A percentile compares a stretch with the other conserved stretches of the same genome.
Evolutionary conservation across 2,113 vertebrate genomes (phyloP).

Genomic region (Camelus bactrianus): DNA sequence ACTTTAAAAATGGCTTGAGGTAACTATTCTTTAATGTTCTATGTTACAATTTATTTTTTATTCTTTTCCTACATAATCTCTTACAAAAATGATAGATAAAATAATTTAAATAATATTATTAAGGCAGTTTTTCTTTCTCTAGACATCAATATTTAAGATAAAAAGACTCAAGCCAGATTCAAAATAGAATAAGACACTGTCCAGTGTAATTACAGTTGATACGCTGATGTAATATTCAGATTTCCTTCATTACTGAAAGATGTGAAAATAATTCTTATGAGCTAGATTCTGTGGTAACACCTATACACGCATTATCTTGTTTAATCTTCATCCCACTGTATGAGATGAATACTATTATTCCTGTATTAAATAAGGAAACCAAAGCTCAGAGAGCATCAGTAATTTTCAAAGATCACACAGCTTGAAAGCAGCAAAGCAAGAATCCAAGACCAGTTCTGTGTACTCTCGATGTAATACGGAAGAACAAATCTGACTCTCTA

Average conservation of each 20-base stretch:
- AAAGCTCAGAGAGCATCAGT: not conserved
- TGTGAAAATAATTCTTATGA: conserved; percentile 25
- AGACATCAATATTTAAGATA: not conserved
- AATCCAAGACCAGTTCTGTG: not conserved
- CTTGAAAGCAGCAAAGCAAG: not conserved
- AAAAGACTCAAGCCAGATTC: not conserved
- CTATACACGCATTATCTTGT: not conserved
- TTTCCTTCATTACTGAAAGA: not conserved
- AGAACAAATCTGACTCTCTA: too few relatives aligned
- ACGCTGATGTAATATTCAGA: not conserved
- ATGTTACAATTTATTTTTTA: not conserved
- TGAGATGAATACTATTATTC: not conserved
- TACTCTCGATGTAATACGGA: too few relatives aligned
- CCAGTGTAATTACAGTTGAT: not conserved
- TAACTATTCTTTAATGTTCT: not conserved
- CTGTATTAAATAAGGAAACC: not conserved
- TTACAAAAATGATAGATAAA: not conserved
- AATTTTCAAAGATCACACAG: not conserved
- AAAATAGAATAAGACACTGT: not conserved
- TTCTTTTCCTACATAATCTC: not conserved
- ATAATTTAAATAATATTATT: not conserved
- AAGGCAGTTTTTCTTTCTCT: not conserved
- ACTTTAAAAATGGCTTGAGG: not conserved
- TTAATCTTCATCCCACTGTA: not conserved
- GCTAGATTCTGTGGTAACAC: not conserved